Base-by-base conservation (phyloP, 2,797 vertebrate species). In the Takifugu ocellatus region DNA sequence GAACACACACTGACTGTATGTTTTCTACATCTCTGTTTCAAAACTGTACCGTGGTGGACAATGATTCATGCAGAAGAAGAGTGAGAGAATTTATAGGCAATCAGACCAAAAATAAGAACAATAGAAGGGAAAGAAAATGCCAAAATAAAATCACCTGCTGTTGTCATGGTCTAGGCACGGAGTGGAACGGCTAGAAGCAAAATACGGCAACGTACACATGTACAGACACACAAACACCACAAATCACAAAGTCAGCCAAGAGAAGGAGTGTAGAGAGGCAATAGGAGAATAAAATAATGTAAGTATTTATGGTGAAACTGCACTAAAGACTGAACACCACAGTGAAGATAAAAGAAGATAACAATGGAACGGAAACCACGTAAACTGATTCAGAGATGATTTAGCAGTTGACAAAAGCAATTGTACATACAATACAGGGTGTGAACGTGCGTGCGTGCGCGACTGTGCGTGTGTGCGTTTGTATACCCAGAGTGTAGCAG, bases 121-220 rank as follows among this genome's bases (percentile, higher is more conserved):
- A 56, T 9, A 65, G 75, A 79, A 70, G 36, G 36, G 36, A 10
- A 39, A 39, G 36, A 39, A 46, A 21, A 21, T 62, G 75, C 83
- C 87, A 91, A 86, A 85, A 90, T 85, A 83, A 90, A 81, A 92
- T 99, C 96, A 99, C 96, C 96, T 99, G 96, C 96, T 96, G 94
- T 95, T 95, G 94, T 99, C 96, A 93, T 94, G 92, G 86, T 98
- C 96, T 93, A 97, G 92, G 93, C 92, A 96, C 86, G 96, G 95
- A 92, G 96, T 96, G 79, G 94, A 86, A 85, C 68, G 93, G 93
- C 96, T 98, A 96, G 87, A 94, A 88, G 94, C 83, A 95, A 89
- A 94, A 93, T 77, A 94, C 86, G 93, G 86, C 80, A 62, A 69
- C 62, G 69, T 43, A 66, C 59, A 56, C 49, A 59, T 15, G 21